Base-by-base conservation (phyloP, 2,797 vertebrate species). In the Alcedo atthis region DNA sequence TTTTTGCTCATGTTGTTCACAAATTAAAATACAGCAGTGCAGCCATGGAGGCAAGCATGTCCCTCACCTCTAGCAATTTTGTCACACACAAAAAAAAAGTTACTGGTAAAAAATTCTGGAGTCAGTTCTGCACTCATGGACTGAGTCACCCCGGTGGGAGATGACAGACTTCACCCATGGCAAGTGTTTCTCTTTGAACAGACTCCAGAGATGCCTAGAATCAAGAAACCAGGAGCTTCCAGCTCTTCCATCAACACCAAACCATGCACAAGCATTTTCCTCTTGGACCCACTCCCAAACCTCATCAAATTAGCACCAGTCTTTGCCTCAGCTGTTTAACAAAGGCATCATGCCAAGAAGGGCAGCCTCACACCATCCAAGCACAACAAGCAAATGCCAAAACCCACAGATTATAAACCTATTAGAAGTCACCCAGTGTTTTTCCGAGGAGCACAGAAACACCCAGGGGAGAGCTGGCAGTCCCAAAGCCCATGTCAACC, bases 241-340 rank as follows among this genome's bases (percentile, higher is more conserved):
- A 59, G 69, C 42, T 71, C 49, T 55, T 75, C 78, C 67, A 84
- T 55, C 48, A 81, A 63, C 62, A 62, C 18, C 43, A n/a, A 28
- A n/a, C 22, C 40, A 28, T 0, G 1, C 30, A 45, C 61, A 63
- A 46, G 12, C 1, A 0, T 63, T 17, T 62, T 63, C n/a, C 6
- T 48, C 53, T 78, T 78, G 81, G 74, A 81, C 12, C 37, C 0
- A 0, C 78, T 64, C 78, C 87, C 45, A 88, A 83, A 24, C 8
- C 11, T 48, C 0, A 4, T 49, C 68, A 80, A 69, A 85, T 59
- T 4, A 80, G 68, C 64, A 54, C 55, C 64, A 64, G 57, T 61
- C 61, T 91, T 80, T 80, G 73, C 73, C 89, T 87, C 61, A 70
- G 66, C 57, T 74, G 53, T 77, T 59, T 54, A 67, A 63, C 19